Evolutionary conservation across 2,113 vertebrate genomes (phyloP), one percentile per base, ranked within the genome.

Genomic region (Petrocephalus zakoni): DNA sequence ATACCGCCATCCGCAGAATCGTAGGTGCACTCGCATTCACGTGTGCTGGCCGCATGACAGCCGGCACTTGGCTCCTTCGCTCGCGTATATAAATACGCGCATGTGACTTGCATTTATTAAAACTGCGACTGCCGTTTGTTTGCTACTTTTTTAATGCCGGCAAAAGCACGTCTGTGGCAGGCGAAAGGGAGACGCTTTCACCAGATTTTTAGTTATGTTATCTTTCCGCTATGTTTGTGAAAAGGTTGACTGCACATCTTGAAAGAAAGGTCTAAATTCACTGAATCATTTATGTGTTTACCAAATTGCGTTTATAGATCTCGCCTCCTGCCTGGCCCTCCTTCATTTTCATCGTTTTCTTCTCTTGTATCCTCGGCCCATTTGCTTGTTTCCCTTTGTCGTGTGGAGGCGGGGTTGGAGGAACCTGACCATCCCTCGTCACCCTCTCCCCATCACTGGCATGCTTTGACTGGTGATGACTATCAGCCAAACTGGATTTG

Each of bases 201-300:
- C 81, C 6, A 8, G 19, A 19, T 49, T 78, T 78, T 78, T 15
- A 85, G n/a, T 51, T 29, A 52, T 10, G 47, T 51, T 51, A 25
- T 87, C 49, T 78, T 37, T 58, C 8, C 49, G 42, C 15, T 53
- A 11, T 78, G 42, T 52, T 78, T 17, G 15, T 88, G 51, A 21
- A 88, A 55, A 55, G 5, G 46, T 88, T n/a, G 22, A 42, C 87
- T 47, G 29, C 85, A 53, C 75, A 6, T 81, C 86, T 29, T 22
- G 29, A 49, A 61, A 64, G 21, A 37, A 21, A 58, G 52, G 51
- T 56, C 52, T 58, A 86, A 55, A 52, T 85, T 86, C 29, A 86
- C 21, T 84, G 47, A 49, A 84, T 84, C 42, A 25, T 51, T 84
- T 84, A 51, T 84, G 42, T 84, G 29, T 87, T 87, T 87, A 68